These are phyloP conservation scores for Oreohelix idahoensis DNA, from an alignment of 1,140 invertebrate genomes.

Conservation along the genomic window DNA sequence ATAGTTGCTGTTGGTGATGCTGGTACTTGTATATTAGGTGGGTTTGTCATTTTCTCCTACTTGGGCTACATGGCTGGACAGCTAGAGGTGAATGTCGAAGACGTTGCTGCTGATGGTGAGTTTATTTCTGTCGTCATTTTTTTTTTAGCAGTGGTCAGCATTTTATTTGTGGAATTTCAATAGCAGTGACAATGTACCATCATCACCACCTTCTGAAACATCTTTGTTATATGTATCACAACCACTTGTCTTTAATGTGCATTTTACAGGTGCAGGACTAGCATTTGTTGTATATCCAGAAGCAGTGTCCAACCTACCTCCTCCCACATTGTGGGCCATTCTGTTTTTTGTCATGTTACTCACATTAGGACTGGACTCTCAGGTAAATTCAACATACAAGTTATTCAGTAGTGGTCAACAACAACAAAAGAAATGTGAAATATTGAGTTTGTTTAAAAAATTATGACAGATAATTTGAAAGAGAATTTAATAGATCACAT, in stretches of 20 bases:
- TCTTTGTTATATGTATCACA: too few relatives aligned
- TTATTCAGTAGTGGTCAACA: too few relatives aligned
- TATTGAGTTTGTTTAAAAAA: too few relatives aligned
- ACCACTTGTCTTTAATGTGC: not conserved
- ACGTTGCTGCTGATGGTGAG: constrained; percentile 92
- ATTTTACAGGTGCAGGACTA: constrained; percentile 85
- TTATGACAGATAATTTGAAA: not conserved
- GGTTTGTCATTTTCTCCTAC: constrained; percentile 99
- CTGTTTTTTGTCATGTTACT: constrained; percentile 99
- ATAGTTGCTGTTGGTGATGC: constrained; percentile 96
- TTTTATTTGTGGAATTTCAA: too few relatives aligned
- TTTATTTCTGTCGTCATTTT: not conserved
- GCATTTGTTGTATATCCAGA: constrained; percentile 98
- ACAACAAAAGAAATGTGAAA: too few relatives aligned
- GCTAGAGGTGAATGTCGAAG: constrained; percentile 89
- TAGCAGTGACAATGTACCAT: too few relatives aligned
- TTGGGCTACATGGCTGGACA: constrained; percentile 94
- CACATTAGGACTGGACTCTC: constrained; percentile 90
- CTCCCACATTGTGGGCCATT: constrained; percentile 95
- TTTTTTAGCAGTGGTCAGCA: not conserved
- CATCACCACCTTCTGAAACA: too few relatives aligned
- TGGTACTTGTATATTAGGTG: constrained; percentile 97
- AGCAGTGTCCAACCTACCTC: constrained; percentile 93
- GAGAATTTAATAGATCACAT: not conserved
- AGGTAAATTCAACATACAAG: too few relatives aligned